Percentiles rank a stretch among this genome's conserved stretches.
Conservation (phyloP, 2,888 invertebrate species). For the Thelaira solivaga region DNA sequence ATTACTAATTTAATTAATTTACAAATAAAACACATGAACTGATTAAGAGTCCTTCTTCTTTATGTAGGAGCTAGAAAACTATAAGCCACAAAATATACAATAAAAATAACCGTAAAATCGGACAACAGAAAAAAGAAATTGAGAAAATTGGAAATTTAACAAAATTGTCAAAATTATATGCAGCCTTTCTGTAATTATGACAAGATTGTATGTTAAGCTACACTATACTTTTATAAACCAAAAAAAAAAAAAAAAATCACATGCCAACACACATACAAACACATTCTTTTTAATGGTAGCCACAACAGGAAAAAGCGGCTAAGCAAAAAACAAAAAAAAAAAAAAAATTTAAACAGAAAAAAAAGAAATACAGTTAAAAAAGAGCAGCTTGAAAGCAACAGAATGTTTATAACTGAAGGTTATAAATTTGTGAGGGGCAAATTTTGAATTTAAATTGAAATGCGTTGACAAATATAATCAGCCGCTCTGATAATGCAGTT, state of each 20-base stretch:
- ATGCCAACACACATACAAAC: neutral
- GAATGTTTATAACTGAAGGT: constrained; percentile 3
- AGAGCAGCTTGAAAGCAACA: neutral
- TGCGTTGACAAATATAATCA: constrained; percentile 53
- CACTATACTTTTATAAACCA: constrained; percentile 2
- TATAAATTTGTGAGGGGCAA: constrained; percentile 42
- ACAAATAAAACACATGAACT: too few species aligned
- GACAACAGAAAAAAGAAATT: neutral
- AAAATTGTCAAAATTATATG: constrained; percentile 50
- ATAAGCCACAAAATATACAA: neutral
- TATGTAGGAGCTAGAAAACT: neutral
- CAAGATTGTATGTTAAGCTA: constrained; percentile 44
- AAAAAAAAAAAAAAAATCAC: too few species aligned
- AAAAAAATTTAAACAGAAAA: too few species aligned
- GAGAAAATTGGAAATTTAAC: constrained; percentile 38
- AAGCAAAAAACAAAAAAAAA: neutral
- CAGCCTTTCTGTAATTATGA: constrained; percentile 47
- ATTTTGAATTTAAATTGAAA: constrained; percentile 21
- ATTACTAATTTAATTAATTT: too few species aligned
- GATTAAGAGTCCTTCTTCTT: too few species aligned
- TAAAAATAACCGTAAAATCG: constrained; percentile 1
- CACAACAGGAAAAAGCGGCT: neutral
- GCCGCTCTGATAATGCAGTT: constrained; percentile 9
- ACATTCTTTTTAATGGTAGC: neutral
- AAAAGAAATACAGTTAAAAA: too few species aligned